Percentiles rank a stretch among this genome's conserved stretches.
phyloP scores from a whole-genome alignment of 2,888 invertebrate species.

The Dusona sp. region DNA sequence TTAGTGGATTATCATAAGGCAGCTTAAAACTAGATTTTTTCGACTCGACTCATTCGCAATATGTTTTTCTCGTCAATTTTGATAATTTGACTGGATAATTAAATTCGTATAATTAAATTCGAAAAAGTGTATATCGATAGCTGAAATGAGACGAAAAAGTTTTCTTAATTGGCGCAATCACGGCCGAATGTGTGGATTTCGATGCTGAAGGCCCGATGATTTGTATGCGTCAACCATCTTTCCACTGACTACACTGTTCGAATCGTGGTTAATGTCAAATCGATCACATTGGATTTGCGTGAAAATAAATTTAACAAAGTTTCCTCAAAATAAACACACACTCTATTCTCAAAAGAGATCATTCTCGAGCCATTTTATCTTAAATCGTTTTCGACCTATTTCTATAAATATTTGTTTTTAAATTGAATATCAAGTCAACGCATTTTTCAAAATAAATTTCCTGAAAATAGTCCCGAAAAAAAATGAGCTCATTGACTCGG shows the following conservation, averaged over 20 bases:
- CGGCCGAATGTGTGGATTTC: not conserved
- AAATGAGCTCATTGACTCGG: constrained; percentile 12
- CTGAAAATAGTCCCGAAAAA: not conserved
- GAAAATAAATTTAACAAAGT: not conserved
- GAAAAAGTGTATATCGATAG: not conserved
- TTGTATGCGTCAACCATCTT: not conserved
- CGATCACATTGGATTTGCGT: not conserved
- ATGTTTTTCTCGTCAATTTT: not conserved
- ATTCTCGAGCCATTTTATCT: not conserved
- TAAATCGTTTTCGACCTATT: not conserved
- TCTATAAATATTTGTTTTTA: not conserved
- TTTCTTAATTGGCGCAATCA: not conserved
- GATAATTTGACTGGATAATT: not conserved
- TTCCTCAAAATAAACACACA: not conserved
- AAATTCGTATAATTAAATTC: not conserved
- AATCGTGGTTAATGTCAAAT: not conserved
- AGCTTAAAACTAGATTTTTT: not conserved
- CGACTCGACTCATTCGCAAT: not conserved
- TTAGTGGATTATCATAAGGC: not conserved
- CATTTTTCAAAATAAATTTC: not conserved
- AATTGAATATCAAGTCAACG: not conserved
- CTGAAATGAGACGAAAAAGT: not conserved
- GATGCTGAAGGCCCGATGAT: not conserved
- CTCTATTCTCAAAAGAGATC: not conserved
- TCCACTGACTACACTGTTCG: not conserved